Base-by-base conservation (phyloP, 1,140 invertebrate species). In the Drosophila azteca region DNA sequence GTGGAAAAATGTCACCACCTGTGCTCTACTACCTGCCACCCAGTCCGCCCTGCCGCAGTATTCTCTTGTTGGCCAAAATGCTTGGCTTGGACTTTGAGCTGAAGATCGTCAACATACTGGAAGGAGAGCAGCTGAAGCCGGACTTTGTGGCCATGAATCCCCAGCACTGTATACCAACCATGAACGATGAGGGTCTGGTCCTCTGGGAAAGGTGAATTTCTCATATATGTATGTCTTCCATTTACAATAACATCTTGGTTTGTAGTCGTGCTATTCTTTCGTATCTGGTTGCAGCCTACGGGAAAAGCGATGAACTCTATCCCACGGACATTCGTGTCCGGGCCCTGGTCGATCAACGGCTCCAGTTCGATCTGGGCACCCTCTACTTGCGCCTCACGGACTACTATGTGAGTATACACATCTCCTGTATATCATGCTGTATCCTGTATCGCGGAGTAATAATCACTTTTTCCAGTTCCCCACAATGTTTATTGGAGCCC, bases 321-420 rank as follows among this genome's bases (percentile, higher is more conserved):
- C 96, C 96, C 0, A 94, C 93, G 46, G 94, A 95, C 71, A 93
- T 95, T 0, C 92, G 93, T 7, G 92, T 92, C 11, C 91, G 96
- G 52, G 96, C 95, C 1, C 20, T 96, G 9, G 94, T 97, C 1
- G 95, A 96, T 84, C 93, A 95, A 65, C 92, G 95, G 7, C 90
- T 97, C 0, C 93, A 95, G 61, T 97, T 97, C 73, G 96, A 96
- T 83, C 91, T 95, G 13, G 94, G 95, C 11, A 95, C 93, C 1
- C 91, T 96, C 0, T 96, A 93, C 76, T 87, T 92, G 50, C 91
- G 93, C 51, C 93, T 94, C 52, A 74, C 72, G 3, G 92, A 92
- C 35, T 92, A 93, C 52, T 94, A 93, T 76, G 93, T 94, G 90
- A 92, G 93, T 77, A 35, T 5, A 6, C 1, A 24, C 0, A 3